Percentiles rank a stretch among this genome's conserved stretches.
These are phyloP conservation scores for Brachionus plicatilis DNA, from an alignment of 1,140 invertebrate species.

Conservation along the genomic window DNA sequence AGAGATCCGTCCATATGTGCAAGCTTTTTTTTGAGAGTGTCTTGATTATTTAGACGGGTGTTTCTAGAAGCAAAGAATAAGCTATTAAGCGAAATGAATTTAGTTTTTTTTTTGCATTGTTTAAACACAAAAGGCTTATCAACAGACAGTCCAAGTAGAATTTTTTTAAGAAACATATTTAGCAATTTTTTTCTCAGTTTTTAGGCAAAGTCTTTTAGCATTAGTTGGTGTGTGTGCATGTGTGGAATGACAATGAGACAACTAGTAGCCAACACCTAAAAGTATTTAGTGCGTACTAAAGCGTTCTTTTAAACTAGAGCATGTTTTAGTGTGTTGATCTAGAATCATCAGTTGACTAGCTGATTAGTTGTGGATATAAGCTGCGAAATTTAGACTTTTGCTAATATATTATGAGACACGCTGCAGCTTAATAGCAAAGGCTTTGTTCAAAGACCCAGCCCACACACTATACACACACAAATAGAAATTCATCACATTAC, in stretches of 20 bases:
- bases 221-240: neutral
- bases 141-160: too few relatives aligned
- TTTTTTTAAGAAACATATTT: too few relatives aligned
- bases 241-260: neutral
- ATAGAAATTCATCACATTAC: neutral
- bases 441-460: neutral
- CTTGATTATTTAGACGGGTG: too few relatives aligned
- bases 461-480: neutral
- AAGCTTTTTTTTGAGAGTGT: too few relatives aligned
- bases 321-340: neutral
- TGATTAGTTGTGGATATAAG: neutral
- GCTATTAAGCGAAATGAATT: too few relatives aligned
- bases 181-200: too few relatives aligned
- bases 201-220: neutral
- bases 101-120: too few relatives aligned
- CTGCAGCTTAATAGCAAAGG: neutral
- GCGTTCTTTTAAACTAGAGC: neutral
- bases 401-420: neutral
- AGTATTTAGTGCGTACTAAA: neutral
- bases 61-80: too few relatives aligned
- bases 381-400: neutral
- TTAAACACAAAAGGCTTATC: too few relatives aligned
- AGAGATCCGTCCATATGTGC: too few relatives aligned
- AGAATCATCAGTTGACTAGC: neutral
- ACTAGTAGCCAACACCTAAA: neutral